These are phyloP conservation scores for Meteorus sp. DNA, from an alignment of 1,140 invertebrate genomes.

Conservation along the genomic window DNA sequence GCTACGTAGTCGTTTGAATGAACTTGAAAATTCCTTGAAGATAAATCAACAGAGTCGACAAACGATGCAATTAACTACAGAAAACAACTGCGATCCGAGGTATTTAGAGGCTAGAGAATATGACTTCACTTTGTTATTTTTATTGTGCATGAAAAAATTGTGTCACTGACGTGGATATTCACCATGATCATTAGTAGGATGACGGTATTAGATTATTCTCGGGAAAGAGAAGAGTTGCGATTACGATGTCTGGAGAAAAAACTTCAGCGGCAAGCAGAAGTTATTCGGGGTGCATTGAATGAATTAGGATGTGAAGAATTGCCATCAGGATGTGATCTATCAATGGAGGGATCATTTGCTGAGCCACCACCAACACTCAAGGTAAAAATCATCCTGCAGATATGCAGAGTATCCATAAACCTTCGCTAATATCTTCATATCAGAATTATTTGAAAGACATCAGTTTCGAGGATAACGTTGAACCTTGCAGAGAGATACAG, in stretches of 20 bases:
- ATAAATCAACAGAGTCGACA: constrained; percentile 49
- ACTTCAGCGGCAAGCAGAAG: constrained; percentile 75
- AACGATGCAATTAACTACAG: constrained; percentile 38
- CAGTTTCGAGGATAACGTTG: constrained; percentile 8
- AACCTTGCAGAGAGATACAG: constrained; percentile 51
- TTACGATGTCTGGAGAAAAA: constrained; percentile 80
- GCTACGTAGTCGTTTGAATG: constrained; percentile 74
- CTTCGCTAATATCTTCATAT: not conserved
- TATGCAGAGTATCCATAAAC: not conserved
- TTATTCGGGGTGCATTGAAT: constrained; percentile 80
- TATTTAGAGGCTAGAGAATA: too few relatives aligned
- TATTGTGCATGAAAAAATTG: too few relatives aligned
- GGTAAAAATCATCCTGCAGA: constrained; percentile 32
- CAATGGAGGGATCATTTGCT: constrained; percentile 62
- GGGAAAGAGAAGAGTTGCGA: constrained; percentile 62
- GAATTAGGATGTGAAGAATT: constrained; percentile 84
- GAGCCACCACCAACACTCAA: constrained; percentile 47
- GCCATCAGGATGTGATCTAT: constrained; percentile 79
- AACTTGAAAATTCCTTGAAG: constrained; percentile 68
- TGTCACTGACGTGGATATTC: too few relatives aligned
- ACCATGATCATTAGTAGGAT: constrained; percentile 8
- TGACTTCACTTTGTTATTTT: too few relatives aligned
- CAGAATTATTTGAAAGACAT: constrained; percentile 5
- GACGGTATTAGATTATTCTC: constrained; percentile 49
- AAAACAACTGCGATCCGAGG: constrained; percentile 51